Evolutionary conservation across 2,113 vertebrate species (phyloP).

Genomic region (Indicator indicator): DNA sequence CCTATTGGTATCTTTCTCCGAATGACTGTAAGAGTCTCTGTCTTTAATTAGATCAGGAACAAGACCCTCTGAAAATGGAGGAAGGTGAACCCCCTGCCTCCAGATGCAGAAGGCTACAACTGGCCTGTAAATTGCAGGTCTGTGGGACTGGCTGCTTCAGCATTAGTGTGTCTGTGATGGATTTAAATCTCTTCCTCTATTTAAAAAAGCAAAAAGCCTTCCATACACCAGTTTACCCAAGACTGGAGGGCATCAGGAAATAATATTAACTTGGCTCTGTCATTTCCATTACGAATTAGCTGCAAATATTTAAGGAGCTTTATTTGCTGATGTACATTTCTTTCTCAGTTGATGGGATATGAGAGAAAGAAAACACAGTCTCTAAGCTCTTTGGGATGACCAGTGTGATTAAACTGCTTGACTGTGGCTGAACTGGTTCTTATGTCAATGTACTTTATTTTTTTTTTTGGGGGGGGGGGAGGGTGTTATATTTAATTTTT

Average conservation of each 20-base stretch:
- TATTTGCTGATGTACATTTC: neutral
- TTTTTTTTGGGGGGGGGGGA: neutral
- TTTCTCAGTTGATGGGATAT: neutral
- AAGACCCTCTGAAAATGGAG: neutral
- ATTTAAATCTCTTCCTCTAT: neutral
- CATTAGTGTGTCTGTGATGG: neutral
- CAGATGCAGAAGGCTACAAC: neutral
- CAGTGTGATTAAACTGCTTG: neutral
- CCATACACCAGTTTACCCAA: neutral
- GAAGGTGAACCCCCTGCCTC: neutral
- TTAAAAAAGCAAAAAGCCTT: neutral
- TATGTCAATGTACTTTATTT: neutral
- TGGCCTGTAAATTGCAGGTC: neutral
- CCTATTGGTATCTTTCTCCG: neutral
- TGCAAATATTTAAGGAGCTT: constrained; percentile 38
- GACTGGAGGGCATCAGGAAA: neutral
- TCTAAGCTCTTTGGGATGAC: neutral
- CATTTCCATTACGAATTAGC: constrained; percentile 41
- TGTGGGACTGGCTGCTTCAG: neutral
- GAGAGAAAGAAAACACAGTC: neutral
- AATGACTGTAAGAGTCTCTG: neutral
- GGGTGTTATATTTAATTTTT: neutral
- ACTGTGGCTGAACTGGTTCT: neutral
- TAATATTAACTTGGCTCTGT: neutral
- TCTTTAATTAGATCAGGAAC: neutral